phyloP scores from a whole-genome alignment of 2,797 vertebrate genomes.

The Hybognathus amarus region DNA sequence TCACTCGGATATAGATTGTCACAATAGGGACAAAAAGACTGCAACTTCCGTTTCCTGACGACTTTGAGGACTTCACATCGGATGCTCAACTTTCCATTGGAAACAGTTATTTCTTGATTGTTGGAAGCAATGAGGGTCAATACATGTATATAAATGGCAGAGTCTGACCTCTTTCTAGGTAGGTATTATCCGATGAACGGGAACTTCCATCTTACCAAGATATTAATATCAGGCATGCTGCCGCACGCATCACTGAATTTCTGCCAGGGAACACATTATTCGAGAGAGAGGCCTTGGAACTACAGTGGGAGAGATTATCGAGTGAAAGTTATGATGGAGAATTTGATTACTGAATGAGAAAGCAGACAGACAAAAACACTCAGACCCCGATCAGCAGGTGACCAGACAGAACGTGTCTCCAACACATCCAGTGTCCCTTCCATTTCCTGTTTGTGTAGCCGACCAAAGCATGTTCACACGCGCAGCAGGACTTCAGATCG shows the following conservation, averaged over 20 bases:
- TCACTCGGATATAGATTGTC: not conserved
- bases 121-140: not conserved
- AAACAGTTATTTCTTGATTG: not conserved
- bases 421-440: slow-evolving; percentile 41
- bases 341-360: not conserved
- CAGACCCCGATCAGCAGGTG: slow-evolving; percentile 33
- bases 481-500: not conserved
- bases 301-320: slow-evolving; percentile 6
- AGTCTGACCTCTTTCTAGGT: not conserved
- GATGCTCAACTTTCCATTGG: no score
- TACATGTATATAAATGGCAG: not conserved
- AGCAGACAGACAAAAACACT: not conserved
- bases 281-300: slow-evolving; percentile 10
- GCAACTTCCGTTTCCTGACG: not conserved
- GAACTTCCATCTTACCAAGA: slow-evolving; percentile 52
- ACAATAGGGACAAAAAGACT: not conserved
- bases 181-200: slow-evolving; percentile 24
- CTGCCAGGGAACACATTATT: slow-evolving; percentile 46
- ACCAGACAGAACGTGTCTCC: slow-evolving; percentile 27
- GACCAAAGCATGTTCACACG: not conserved
- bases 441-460: slow-evolving; percentile 52
- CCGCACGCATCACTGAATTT: slow-evolving; percentile 38
- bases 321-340: not conserved
- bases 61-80: not conserved
- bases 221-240: slow-evolving; percentile 49